Conservation (phyloP, 2,113 vertebrate species). For the Carassius gibelio region DNA sequence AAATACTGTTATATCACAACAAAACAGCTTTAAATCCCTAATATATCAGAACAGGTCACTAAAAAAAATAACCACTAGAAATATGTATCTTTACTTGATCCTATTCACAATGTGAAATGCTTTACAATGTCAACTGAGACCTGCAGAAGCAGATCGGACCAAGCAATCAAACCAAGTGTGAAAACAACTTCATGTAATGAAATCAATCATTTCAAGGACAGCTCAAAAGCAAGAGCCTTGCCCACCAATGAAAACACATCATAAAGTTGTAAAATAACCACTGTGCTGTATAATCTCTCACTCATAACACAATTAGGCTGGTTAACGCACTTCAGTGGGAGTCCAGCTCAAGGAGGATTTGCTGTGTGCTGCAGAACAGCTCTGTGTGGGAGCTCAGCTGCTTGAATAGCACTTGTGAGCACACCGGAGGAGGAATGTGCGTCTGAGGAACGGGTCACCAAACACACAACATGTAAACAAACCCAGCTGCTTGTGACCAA, state of each 20-base stretch:
- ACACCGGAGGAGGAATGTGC: conserved; percentile 48
- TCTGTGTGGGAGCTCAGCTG: conserved; percentile 50
- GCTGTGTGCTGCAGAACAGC: conserved; percentile 56
- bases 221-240: background rate
- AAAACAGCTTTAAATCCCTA: too few relatives aligned
- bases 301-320: conserved; percentile 44
- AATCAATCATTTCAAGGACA: background rate
- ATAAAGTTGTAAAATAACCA: background rate
- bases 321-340: conserved; percentile 53
- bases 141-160: too few relatives aligned
- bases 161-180: too few relatives aligned
- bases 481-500: background rate
- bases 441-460: conserved; percentile 33
- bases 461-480: conserved; percentile 37
- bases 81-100: too few relatives aligned
- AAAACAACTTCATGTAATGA: too few relatives aligned
- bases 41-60: too few relatives aligned
- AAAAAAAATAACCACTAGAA: too few relatives aligned
- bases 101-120: too few relatives aligned
- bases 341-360: conserved; percentile 60
- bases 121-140: too few relatives aligned
- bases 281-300: conserved; percentile 36
- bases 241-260: background rate
- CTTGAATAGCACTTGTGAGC: conserved; percentile 52
- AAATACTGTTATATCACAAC: too few relatives aligned